Conservation (phyloP, 1,140 invertebrate species). For the Coelopa frigida region DNA sequence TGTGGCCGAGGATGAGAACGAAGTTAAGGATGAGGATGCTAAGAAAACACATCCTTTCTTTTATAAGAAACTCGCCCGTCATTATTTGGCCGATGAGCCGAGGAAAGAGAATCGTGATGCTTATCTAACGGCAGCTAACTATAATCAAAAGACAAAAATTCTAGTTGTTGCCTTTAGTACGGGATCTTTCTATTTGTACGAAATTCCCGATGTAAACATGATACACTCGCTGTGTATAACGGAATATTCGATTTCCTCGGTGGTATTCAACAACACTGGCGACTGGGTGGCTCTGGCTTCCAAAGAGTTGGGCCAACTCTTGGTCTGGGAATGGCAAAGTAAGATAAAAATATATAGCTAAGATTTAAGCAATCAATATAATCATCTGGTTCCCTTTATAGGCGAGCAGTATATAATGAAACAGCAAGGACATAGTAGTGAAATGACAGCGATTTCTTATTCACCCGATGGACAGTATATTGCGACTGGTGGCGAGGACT, state of each 20-base stretch:
- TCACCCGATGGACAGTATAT: slow-evolving; percentile 86
- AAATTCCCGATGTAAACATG: slow-evolving; percentile 85
- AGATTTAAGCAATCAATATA: not conserved
- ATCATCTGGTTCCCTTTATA: too few relatives aligned
- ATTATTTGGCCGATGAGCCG: slow-evolving; percentile 65
- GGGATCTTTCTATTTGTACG: slow-evolving; percentile 83
- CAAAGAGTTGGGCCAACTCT: slow-evolving; percentile 73
- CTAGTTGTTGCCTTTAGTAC: slow-evolving; percentile 73
- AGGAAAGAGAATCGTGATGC: slow-evolving; percentile 55
- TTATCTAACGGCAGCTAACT: slow-evolving; percentile 67
- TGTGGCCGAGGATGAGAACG: slow-evolving; percentile 33
- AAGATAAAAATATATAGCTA: slow-evolving; percentile 19
- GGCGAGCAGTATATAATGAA: slow-evolving; percentile 95
- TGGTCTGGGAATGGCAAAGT: slow-evolving; percentile 99
- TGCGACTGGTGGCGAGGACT: slow-evolving; percentile 90
- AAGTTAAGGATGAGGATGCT: slow-evolving; percentile 27
- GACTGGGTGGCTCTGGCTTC: slow-evolving; percentile 94
- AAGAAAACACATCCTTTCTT: slow-evolving; percentile 50
- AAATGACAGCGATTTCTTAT: slow-evolving; percentile 82
- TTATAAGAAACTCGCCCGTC: slow-evolving; percentile 61
- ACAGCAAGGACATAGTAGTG: slow-evolving; percentile 88
- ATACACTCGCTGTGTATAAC: slow-evolving; percentile 87
- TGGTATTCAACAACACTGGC: slow-evolving; percentile 76
- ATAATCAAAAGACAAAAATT: slow-evolving; percentile 69
- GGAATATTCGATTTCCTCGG: slow-evolving; percentile 69